Evolutionary conservation across 2,797 vertebrate species (phyloP).

Genomic region (Labeo calbasu): DNA sequence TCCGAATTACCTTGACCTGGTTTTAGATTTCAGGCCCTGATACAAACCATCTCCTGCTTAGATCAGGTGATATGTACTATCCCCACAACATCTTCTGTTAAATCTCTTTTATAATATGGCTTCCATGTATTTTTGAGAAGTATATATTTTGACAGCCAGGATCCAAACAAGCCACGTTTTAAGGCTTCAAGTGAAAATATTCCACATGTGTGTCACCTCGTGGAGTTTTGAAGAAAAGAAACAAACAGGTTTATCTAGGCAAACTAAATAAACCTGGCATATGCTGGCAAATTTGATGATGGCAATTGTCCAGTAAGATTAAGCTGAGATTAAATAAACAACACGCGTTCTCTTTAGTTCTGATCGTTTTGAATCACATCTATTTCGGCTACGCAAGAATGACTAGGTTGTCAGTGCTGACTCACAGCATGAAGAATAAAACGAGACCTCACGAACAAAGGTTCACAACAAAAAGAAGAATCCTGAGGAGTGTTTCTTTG

Average conservation of each 20-base stretch:
- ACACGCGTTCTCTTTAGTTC: not conserved
- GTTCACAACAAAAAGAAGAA: conserved; percentile 28
- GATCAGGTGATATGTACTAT: conserved; percentile 8
- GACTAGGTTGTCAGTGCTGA: conserved; percentile 12
- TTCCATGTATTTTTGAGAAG: not conserved
- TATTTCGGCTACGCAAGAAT: not conserved
- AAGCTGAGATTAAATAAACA: not conserved
- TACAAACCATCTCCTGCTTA: conserved; percentile 7
- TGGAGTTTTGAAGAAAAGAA: not conserved
- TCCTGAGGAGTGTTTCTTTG: conserved; percentile 33
- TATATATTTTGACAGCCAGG: not conserved
- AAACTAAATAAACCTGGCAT: not conserved
- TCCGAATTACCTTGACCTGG: conserved; percentile 38
- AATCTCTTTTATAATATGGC: not conserved
- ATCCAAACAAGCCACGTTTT: not conserved
- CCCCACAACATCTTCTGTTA: not conserved
- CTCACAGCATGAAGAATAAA: conserved; percentile 26
- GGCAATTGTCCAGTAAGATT: not conserved
- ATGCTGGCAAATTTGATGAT: not conserved
- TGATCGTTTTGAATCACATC: not conserved
- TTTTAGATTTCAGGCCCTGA: conserved; percentile 34
- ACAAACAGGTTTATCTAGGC: not conserved
- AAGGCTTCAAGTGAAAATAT: not conserved
- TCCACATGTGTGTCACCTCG: not conserved
- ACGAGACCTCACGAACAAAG: conserved; percentile 23